Evolutionary conservation across 2,113 vertebrate species (phyloP).

Genomic region (Psilopsiagon aurifrons): DNA sequence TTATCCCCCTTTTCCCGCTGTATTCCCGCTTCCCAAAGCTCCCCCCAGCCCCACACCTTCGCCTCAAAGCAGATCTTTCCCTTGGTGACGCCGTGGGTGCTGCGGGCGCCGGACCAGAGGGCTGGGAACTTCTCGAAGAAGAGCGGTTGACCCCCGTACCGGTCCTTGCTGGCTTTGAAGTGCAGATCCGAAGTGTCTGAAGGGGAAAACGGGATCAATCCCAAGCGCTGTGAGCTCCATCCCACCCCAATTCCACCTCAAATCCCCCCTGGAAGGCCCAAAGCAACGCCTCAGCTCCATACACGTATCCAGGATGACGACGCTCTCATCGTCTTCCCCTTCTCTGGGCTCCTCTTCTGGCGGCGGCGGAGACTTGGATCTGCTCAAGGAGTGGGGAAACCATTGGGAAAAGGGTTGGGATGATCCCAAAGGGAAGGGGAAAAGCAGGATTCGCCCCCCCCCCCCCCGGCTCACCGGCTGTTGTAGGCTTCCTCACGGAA

Average conservation of each 20-base stretch:
- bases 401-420: not conserved
- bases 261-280: too few relatives aligned
- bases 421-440: not conserved
- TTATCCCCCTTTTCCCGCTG: too few relatives aligned
- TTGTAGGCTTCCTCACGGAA: slow-evolving; percentile 3
- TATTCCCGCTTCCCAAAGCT: not conserved
- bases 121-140: not conserved
- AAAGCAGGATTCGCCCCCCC: not conserved
- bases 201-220: too few relatives aligned
- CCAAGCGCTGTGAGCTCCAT: rapidly evolving
- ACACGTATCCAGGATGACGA: not conserved
- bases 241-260: rapidly evolving
- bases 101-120: not conserved
- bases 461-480: not conserved
- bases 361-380: not conserved
- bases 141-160: not conserved
- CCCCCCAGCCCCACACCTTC: not conserved
- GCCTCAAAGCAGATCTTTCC: not conserved
- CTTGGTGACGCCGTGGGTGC: not conserved
- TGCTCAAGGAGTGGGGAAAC: not conserved
- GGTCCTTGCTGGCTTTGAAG: not conserved
- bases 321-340: not conserved
- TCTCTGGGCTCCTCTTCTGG: not conserved
- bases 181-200: slow-evolving; percentile 4
- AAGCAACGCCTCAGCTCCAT: too few relatives aligned